Percentiles rank a stretch among this genome's conserved stretches.
phyloP scores from a whole-genome alignment of 2,113 vertebrate genomes.

The Recurvirostra avosetta region DNA sequence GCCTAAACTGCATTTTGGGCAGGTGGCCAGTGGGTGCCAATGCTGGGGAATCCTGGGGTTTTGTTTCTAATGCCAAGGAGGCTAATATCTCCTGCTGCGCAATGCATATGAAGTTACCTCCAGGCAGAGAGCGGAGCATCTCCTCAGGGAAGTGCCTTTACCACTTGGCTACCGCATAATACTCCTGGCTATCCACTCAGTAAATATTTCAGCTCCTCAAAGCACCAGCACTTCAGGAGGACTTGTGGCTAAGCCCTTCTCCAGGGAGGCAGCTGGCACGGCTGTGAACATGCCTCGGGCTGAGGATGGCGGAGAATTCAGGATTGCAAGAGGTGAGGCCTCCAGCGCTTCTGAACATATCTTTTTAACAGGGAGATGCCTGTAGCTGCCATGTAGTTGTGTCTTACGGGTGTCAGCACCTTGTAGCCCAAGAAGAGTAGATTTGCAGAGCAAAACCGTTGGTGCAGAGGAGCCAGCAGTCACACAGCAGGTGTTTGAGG shows the following conservation, averaged over 20 bases:
- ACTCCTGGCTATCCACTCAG: not conserved
- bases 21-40: not conserved
- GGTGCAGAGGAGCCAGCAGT: not conserved
- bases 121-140: not conserved
- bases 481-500: not conserved
- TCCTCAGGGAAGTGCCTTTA: not conserved
- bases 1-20: not conserved
- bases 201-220: not conserved
- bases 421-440: not conserved
- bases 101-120: not conserved
- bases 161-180: not conserved
- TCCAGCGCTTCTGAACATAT: not conserved
- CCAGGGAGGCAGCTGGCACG: not conserved
- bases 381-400: not conserved
- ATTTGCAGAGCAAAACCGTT: not conserved
- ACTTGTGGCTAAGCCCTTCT: not conserved
- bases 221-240: not conserved
- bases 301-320: not conserved
- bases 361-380: not conserved
- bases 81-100: not conserved
- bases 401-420: not conserved
- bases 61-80: not conserved
- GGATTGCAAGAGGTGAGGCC: not conserved
- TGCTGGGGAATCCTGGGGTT: not conserved
- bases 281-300: accelerated